Base-by-base conservation (phyloP, 2,113 vertebrate genomes). In the Gallinago undulata region DNA sequence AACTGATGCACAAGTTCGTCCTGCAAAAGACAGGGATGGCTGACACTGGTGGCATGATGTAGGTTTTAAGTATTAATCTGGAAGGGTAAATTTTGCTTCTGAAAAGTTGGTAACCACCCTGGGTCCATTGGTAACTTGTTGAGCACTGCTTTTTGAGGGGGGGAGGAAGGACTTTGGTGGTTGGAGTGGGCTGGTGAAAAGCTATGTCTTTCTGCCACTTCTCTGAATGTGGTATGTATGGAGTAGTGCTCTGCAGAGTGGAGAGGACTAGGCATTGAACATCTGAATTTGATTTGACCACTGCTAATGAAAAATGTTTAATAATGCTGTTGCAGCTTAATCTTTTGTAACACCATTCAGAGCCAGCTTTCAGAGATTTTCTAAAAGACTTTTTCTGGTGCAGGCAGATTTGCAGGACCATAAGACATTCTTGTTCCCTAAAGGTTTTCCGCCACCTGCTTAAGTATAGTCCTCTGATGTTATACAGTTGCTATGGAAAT, bases 401-500 rank as follows among this genome's bases (percentile, higher is more conserved):
- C 57, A 73, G 70, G 19, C 57, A 79, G 69, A 68, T 84, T 84
- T 95, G 41, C 25, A 50, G 80, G 56, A 87, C 68, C 16, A 3
- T 66, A 77, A 84, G 68, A 56, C n/a, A 56, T 72, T 84, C 75
- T 69, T 87, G 51, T 75, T 96, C 70, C 84, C 70, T 57, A 30
- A 88, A 91, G 87, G 53, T 78, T 95, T 90, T 89, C 35, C 13
- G 95, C 33, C 33, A 87, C 87, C 73, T 91, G 60, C 85, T 91
- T 89, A 56, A 91, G 30, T 96, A 11, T 16, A 45, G 50, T 78
- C 24, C 66, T 95, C 69, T 94, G 95, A 97, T 95, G 84, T 90
- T 92, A 77, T 63, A 90, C 27, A 60, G 93, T 93, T 96, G 80
- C 92, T 87, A 92, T 96, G 83, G 96, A 87, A 96, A 96, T 81